Conservation (phyloP, 2,797 vertebrate species). For the Phoebastria nigripes region DNA sequence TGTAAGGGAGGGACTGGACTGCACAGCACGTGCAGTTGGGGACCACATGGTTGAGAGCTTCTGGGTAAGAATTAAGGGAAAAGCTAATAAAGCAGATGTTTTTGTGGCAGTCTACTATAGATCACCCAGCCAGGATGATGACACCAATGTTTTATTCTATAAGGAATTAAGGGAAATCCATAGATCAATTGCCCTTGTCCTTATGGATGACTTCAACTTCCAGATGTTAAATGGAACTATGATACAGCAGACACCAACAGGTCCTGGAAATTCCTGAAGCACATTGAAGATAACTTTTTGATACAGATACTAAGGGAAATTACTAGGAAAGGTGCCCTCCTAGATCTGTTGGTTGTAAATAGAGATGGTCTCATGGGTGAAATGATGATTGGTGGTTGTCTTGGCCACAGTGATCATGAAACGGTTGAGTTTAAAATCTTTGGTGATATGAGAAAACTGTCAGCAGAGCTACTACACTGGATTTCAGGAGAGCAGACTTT, state of each 20-base stretch:
- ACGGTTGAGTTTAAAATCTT: not conserved
- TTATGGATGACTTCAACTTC: not conserved
- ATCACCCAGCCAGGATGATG: not conserved
- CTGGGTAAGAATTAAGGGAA: not conserved
- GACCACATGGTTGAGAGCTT: not conserved
- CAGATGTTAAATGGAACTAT: not conserved
- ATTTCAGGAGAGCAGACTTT: not conserved
- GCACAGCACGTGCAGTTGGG: rapidly evolving
- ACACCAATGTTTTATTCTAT: not conserved
- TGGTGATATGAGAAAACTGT: not conserved
- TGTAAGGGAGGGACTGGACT: not conserved
- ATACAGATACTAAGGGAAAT: not conserved
- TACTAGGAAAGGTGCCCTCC: not conserved
- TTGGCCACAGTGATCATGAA: not conserved
- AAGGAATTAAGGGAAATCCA: not conserved
- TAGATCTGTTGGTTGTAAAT: not conserved
- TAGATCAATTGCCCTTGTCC: rapidly evolving
- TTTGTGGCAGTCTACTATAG: not conserved
- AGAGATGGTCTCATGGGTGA: not conserved
- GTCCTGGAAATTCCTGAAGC: not conserved
- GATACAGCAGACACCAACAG: not conserved
- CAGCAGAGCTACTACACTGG: not conserved
- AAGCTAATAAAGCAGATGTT: not conserved
- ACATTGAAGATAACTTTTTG: not conserved
- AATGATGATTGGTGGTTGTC: not conserved